Evolutionary conservation across 2,797 vertebrate genomes (phyloP).

Genomic region (Arctocebus calabarensis): DNA sequence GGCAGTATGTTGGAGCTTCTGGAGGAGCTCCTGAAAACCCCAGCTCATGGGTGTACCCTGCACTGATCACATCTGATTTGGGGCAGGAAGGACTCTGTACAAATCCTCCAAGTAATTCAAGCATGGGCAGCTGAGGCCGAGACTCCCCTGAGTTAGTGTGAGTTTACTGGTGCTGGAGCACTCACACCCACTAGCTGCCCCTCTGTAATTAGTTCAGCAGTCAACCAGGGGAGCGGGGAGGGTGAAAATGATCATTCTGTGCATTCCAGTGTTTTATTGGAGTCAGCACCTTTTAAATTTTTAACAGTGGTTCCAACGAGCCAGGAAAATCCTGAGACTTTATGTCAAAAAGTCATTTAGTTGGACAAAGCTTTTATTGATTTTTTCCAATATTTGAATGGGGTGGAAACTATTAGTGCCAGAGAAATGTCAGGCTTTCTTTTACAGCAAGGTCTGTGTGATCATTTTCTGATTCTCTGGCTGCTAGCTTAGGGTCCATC

Average conservation of each 20-base stretch:
- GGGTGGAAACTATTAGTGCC: neutral
- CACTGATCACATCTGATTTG: neutral
- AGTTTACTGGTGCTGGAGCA: fast-evolving
- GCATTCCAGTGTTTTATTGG: neutral
- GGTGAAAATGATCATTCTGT: neutral
- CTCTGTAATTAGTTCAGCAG: neutral
- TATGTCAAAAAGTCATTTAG: slow-evolving; percentile 6
- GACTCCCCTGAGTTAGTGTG: fast-evolving
- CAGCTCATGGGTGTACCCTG: fast-evolving
- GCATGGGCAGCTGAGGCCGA: fast-evolving
- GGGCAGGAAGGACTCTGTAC: neutral
- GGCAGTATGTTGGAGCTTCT: neutral
- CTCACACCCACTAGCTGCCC: neutral
- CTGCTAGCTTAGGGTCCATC: neutral
- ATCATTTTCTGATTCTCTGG: neutral
- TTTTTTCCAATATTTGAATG: neutral
- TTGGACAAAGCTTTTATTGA: neutral
- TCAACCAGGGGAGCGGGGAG: too few species aligned
- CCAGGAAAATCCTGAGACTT: neutral
- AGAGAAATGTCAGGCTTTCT: neutral
- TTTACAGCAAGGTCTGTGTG: neutral
- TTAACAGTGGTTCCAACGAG: neutral
- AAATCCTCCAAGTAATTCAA: neutral
- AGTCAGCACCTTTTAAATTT: slow-evolving; percentile 36
- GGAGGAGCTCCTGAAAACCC: neutral